Base-by-base conservation (phyloP, 2,888 invertebrate genomes). In the Sinohyriopsis cumingii region DNA sequence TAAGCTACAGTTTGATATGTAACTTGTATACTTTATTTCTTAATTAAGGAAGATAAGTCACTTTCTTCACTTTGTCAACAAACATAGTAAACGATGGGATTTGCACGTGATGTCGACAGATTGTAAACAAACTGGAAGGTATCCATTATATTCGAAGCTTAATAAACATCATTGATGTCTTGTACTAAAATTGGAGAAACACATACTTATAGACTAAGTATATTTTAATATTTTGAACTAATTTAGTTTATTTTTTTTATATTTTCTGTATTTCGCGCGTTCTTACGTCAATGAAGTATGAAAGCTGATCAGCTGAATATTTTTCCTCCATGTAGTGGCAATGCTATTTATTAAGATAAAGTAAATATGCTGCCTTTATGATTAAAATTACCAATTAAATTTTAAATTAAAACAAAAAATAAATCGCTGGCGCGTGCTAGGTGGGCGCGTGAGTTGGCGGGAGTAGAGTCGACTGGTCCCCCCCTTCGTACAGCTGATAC, bases 361-460 rank as follows among this genome's bases (percentile, higher is more conserved):
- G 15, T 57, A 57, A 22, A 22, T 22, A 57, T 57, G 9, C 9
- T 15, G 59, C 9, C 18, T 22, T 24, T 22, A 57, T 1, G 59
- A 57, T 15, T 57, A 9, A 57, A 57, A 57, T 18, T 55, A 56
- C 54, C 3, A 55, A 19, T 22, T 55, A 55, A 55, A 59, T 20
- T 69, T 65, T 65, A 65, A 25, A 15, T 55, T 22, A 15, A 57
- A 57, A 57, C 18, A 2, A 18, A 57, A 45, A 45, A 45, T 45
- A 45, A 45, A 45, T 45, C 12, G 12, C 59, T 2, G 9, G 9
- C 59, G 59, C 59, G 59, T 55, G 59, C 70, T 60, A 71, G 73
- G 67, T 64, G 72, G 63, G 63, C 72, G 67, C 67, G 67, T 63
- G 59, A 15, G 67, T 77, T 77, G 77, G 77, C 77, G 77, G 77